Base-by-base conservation (phyloP, 1,140 invertebrate genomes). In the Papilio helenus region DNA sequence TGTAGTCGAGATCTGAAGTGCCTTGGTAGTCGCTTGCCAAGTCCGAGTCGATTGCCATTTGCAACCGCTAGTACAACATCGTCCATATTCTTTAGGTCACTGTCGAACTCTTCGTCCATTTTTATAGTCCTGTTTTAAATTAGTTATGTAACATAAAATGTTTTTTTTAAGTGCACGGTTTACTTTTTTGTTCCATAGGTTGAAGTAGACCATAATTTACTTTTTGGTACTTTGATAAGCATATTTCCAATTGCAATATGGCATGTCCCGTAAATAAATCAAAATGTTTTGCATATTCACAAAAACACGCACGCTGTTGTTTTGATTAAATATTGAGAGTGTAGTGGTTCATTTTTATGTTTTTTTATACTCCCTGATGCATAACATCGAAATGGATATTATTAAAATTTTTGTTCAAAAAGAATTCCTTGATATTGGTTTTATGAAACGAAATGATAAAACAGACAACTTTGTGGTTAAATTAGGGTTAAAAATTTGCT, bases 51-150 rank as follows among this genome's bases (percentile, higher is more conserved):
- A 20, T 82, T 85, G 23, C 93, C 92, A 2, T 89, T 85, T 20
- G 93, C 93, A 16, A 94, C 92, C 0, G 91, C 92, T 0, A 93
- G 81, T 0, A 94, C 89, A 4, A 93, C 90, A 26, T 94, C 93
- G 51, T 94, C 92, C 89, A 93, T 92, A 44, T 79, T 92, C 16
- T 82, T 82, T 0, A 93, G 83, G 0, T 86, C 89, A 14, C 77
- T 82, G 39, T 85, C 90, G 58, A 91, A 93, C 76, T 93, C 91
- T 12, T 82, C 79, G 34, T 87, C 85, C 8, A 87, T 88, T 46
- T 90, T 88, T 8, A 61, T 61, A 23, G 10, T 23, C 4, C 26
- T 77, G 29, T 58, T 61, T 14, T 10, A 73, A 44, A 34, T 3
- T 4, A 4, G 34, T 34, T 34, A 34, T 2, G 34, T 34, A 4